These are phyloP conservation scores for Nansenia antarctica DNA, from an alignment of 2,113 vertebrate genomes.

Conservation along the genomic window DNA sequence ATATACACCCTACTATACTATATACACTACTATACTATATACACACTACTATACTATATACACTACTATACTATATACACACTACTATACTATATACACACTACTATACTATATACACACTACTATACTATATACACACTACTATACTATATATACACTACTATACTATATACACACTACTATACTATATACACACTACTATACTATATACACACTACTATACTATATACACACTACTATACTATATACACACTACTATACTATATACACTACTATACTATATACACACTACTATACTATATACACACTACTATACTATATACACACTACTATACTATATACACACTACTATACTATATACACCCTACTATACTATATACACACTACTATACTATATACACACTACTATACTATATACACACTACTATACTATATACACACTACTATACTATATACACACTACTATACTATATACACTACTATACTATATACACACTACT, in stretches of 20 bases:
- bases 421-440: not conserved
- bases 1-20: not conserved
- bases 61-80: not conserved
- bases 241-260: no score
- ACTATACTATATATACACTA: not conserved
- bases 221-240: not conserved
- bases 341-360: not conserved
- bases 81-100: not conserved
- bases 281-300: not conserved
- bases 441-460: not conserved
- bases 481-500: not conserved
- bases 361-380: not conserved
- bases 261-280: not conserved
- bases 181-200: not conserved
- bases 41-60: not conserved
- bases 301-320: not conserved
- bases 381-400: not conserved
- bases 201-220: not conserved
- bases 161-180: not conserved
- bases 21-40: no score
- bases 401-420: not conserved
- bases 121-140: not conserved
- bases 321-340: not conserved
- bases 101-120: not conserved
- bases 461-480: no score